These are phyloP conservation scores for Aspidiotus destructor DNA, from an alignment of 2,888 invertebrate genomes.

Conservation along the genomic window DNA sequence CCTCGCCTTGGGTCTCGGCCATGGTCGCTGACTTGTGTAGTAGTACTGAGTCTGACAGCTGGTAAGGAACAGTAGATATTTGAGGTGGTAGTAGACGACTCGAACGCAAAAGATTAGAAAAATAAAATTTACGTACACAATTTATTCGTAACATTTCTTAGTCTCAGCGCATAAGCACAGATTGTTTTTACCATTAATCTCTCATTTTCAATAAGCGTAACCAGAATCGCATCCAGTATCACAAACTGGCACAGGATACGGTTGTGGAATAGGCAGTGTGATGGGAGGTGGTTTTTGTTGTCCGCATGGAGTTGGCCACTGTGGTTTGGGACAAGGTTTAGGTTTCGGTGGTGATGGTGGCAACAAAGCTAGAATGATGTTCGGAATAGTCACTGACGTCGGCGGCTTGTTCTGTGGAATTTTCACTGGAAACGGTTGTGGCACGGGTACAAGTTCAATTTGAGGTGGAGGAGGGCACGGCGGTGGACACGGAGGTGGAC, in stretches of 20 bases:
- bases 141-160: no score
- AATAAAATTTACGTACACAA: no score
- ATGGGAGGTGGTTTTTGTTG: not conserved
- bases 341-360: not conserved
- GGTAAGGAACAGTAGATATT: no score
- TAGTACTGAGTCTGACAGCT: no score
- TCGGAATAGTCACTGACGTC: conserved; percentile 19
- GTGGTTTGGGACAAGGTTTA: not conserved
- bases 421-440: conserved; percentile 18
- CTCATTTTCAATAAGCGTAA: no score
- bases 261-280: conserved; percentile 13
- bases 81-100: no score
- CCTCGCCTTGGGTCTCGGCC: no score
- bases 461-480: not conserved
- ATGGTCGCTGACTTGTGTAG: no score
- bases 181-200: no score
- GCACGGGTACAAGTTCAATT: conserved; percentile 14
- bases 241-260: conserved; percentile 7
- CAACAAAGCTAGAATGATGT: conserved; percentile 19
- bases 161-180: no score
- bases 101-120: no score
- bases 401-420: not conserved
- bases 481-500: not conserved
- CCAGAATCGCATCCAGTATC: not conserved
- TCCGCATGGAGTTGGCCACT: not conserved